phyloP scores from a whole-genome alignment of 2,888 invertebrate genomes.

The Oasisia sp. region DNA sequence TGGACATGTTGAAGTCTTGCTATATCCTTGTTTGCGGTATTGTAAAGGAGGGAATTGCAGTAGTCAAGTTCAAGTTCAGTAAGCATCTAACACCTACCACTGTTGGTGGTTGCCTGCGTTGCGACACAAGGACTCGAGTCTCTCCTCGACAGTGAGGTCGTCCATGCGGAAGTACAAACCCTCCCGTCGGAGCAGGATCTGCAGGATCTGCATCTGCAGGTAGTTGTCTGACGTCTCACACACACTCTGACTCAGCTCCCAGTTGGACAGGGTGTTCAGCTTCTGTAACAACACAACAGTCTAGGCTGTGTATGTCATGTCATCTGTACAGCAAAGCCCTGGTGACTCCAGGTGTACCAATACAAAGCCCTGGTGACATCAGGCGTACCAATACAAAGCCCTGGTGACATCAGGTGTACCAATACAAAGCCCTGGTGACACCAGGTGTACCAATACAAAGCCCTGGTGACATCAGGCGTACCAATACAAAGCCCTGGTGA shows the following conservation, averaged over 20 bases:
- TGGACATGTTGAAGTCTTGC: too few relatives aligned
- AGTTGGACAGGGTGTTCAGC: constrained; percentile 75
- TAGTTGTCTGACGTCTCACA: constrained; percentile 78
- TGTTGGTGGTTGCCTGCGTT: constrained; percentile 59
- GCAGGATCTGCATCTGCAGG: constrained; percentile 85
- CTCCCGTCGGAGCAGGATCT: constrained; percentile 82
- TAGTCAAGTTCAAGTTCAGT: too few relatives aligned
- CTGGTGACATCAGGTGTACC: too few relatives aligned
- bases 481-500: too few relatives aligned
- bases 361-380: too few relatives aligned
- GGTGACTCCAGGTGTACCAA: too few relatives aligned
- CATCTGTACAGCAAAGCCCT: background rate
- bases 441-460: too few relatives aligned
- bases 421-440: too few relatives aligned
- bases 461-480: too few relatives aligned
- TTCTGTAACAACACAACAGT: constrained; percentile 53
- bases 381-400: too few relatives aligned
- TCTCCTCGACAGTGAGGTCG: constrained; percentile 64
- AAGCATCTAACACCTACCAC: constrained; percentile 50
- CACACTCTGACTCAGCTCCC: constrained; percentile 80
- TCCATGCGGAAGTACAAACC: constrained; percentile 82
- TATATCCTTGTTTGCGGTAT: too few relatives aligned
- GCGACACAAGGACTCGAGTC: constrained; percentile 66
- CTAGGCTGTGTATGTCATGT: background rate
- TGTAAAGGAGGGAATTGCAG: too few relatives aligned